Evolutionary conservation across 1,140 invertebrate species (phyloP).

Genomic region (Sitophilus oryzae): DNA sequence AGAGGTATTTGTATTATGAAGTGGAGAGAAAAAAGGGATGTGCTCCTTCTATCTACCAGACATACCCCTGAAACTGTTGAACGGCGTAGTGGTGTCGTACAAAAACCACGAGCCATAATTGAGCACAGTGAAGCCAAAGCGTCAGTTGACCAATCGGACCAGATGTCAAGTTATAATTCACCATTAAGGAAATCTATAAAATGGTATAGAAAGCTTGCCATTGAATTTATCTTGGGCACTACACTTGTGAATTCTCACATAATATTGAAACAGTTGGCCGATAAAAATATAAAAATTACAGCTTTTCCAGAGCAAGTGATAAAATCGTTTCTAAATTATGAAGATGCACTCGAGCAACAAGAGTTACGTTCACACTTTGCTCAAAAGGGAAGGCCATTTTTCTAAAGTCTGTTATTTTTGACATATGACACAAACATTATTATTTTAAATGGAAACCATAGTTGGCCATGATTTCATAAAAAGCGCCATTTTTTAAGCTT

Average conservation of each 20-base stretch:
- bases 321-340: too few species aligned
- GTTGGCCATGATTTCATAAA: too few species aligned
- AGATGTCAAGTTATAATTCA: slow-evolving; percentile 30
- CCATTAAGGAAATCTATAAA: slow-evolving; percentile 14
- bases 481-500: too few species aligned
- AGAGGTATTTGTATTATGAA: slow-evolving; percentile 39
- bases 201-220: slow-evolving; percentile 23
- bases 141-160: slow-evolving; percentile 42
- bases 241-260: slow-evolving; percentile 18
- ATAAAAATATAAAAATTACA: slow-evolving; percentile 26
- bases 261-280: slow-evolving; percentile 8
- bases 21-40: slow-evolving; percentile 41
- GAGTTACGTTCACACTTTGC: too few species aligned
- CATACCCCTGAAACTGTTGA: slow-evolving; percentile 33
- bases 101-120: slow-evolving; percentile 38
- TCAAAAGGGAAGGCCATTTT: too few species aligned
- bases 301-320: too few species aligned
- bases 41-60: slow-evolving; percentile 38
- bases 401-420: too few species aligned
- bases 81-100: slow-evolving; percentile 28
- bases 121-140: slow-evolving; percentile 42
- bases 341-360: too few species aligned
- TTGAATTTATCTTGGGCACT: slow-evolving; percentile 19
- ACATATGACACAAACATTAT: too few species aligned
- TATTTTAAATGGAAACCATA: too few species aligned